A percentile compares a stretch with the other conserved stretches of the same genome.
phyloP scores from a whole-genome alignment of 2,113 vertebrate genomes.

The Phalacrocorax pelagicus region DNA sequence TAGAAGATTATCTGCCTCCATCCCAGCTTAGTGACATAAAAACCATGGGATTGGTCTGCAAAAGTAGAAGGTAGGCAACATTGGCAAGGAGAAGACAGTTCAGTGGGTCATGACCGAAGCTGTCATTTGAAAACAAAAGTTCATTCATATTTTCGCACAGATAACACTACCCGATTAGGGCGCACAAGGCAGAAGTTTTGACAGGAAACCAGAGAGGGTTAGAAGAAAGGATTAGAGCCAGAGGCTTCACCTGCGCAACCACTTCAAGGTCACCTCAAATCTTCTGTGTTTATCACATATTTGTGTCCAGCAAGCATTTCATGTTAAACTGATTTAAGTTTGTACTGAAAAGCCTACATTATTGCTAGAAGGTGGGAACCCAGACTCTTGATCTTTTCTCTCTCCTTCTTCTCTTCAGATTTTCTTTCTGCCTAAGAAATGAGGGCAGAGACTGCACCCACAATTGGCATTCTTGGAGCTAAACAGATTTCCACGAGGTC shows the following conservation, averaged over 20 bases:
- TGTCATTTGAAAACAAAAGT: background rate
- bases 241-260: background rate
- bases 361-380: background rate
- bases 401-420: background rate
- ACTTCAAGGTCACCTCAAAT: background rate
- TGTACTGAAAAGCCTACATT: background rate
- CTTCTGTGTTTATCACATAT: background rate
- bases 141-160: background rate
- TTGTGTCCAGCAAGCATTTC: background rate
- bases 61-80: background rate
- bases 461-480: background rate
- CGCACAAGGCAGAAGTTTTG: background rate
- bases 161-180: background rate
- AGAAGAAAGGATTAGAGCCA: conserved; percentile 7
- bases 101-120: background rate
- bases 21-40: background rate
- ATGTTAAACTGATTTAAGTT: background rate
- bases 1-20: background rate
- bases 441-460: background rate
- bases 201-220: background rate
- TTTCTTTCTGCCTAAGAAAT: background rate
- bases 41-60: background rate
- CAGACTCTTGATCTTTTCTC: background rate
- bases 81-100: background rate
- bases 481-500: background rate